These are phyloP conservation scores for Metridium senile DNA, from an alignment of 92 coral and sea anemone species.

Conservation along the genomic window DNA sequence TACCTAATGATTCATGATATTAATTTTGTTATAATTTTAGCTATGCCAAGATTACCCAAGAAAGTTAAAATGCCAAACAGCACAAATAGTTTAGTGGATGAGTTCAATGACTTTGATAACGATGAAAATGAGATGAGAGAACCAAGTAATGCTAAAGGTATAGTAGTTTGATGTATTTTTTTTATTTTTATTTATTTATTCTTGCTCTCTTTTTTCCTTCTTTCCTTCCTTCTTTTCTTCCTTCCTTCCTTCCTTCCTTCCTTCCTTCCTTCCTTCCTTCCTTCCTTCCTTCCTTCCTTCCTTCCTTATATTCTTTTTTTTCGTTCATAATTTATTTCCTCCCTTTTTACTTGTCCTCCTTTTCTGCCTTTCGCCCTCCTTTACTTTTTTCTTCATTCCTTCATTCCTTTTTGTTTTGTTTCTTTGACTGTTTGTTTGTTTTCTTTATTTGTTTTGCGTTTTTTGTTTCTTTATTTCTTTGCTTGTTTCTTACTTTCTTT, in stretches of 20 bases:
- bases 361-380: no score
- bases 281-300: not conserved
- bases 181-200: not conserved
- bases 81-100: conserved; percentile 9
- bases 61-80: conserved; percentile 10
- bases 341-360: no score
- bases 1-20: no score
- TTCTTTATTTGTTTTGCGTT: not conserved
- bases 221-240: not conserved
- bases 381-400: not conserved
- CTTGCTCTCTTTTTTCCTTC: not conserved
- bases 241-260: not conserved
- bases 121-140: conserved; percentile 14
- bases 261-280: not conserved
- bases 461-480: not conserved
- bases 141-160: conserved; percentile 10
- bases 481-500: not conserved
- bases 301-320: not conserved
- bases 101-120: conserved; percentile 19
- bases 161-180: not conserved
- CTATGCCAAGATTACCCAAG: conserved; percentile 38
- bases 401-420: not conserved
- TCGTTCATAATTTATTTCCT: not conserved
- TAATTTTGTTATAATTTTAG: no score
- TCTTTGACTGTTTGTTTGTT: no score